Evolutionary conservation across 2,113 vertebrate species (phyloP).

Genomic region (Callipepla californica): DNA sequence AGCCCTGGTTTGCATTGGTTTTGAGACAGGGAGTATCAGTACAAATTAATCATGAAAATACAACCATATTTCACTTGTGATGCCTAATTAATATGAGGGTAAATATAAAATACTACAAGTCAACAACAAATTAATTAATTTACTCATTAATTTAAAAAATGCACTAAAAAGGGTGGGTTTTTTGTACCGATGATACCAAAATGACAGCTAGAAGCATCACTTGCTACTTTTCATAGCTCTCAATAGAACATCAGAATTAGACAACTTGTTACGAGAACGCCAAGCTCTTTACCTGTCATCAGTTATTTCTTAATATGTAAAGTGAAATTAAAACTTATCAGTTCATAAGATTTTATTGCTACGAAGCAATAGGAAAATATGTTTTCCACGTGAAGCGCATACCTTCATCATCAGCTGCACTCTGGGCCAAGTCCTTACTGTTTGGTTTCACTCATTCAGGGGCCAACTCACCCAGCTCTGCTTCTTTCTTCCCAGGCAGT

Average conservation of each 20-base stretch:
- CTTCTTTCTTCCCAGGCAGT: not conserved
- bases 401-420: not conserved
- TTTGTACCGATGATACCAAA: not conserved
- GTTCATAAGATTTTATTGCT: not conserved
- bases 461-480: constrained; percentile 18
- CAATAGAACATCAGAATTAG: not conserved
- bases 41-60: not conserved
- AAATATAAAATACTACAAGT: not conserved
- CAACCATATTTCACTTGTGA: not conserved
- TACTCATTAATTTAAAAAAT: not conserved
- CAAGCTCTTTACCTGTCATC: not conserved
- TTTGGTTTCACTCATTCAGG: not conserved
- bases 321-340: not conserved
- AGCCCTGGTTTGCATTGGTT: rapidly evolving
- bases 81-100: not conserved
- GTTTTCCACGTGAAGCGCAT: not conserved
- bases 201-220: not conserved
- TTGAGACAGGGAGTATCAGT: not conserved
- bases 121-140: not conserved
- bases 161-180: not conserved
- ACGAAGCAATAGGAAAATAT: not conserved
- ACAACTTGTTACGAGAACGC: not conserved
- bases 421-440: not conserved
- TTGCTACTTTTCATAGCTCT: not conserved
- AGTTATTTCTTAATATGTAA: not conserved